phyloP scores from a whole-genome alignment of 2,113 vertebrate species.

The Tricholaema leucomelas region DNA sequence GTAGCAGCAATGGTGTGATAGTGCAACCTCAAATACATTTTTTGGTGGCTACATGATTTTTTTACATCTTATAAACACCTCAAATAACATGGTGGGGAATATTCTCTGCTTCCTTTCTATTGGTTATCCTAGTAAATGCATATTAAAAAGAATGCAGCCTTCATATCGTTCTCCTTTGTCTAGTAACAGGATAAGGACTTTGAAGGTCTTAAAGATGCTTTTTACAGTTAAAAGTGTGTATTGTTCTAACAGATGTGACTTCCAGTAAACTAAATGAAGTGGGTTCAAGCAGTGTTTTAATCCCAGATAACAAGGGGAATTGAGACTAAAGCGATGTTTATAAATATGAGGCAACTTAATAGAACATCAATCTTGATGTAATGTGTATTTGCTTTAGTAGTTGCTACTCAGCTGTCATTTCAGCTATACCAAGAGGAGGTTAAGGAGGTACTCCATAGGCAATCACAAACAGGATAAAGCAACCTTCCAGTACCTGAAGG shows the following conservation, averaged over 20 bases:
- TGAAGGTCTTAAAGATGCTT: background rate
- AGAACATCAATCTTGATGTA: no score
- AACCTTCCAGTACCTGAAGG: no score
- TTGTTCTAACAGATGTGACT: background rate
- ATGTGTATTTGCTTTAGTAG: background rate
- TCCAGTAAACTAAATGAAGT: background rate
- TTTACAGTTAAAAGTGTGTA: background rate
- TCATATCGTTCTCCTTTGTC: background rate
- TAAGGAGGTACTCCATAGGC: background rate
- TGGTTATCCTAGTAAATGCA: background rate
- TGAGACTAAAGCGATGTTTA: background rate
- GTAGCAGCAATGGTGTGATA: background rate
- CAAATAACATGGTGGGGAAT: background rate
- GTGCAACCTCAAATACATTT: background rate
- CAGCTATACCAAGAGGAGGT: background rate
- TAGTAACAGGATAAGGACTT: background rate
- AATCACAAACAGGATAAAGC: accelerated
- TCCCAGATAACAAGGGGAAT: background rate
- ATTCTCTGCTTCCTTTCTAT: background rate
- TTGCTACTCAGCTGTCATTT: background rate
- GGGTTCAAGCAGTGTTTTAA: background rate
- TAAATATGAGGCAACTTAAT: background rate
- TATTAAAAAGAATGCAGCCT: background rate
- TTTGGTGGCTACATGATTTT: background rate
- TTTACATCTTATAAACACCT: background rate